Evolutionary conservation across 2,888 invertebrate species (phyloP).

Genomic region (Limnephilus lunatus): DNA sequence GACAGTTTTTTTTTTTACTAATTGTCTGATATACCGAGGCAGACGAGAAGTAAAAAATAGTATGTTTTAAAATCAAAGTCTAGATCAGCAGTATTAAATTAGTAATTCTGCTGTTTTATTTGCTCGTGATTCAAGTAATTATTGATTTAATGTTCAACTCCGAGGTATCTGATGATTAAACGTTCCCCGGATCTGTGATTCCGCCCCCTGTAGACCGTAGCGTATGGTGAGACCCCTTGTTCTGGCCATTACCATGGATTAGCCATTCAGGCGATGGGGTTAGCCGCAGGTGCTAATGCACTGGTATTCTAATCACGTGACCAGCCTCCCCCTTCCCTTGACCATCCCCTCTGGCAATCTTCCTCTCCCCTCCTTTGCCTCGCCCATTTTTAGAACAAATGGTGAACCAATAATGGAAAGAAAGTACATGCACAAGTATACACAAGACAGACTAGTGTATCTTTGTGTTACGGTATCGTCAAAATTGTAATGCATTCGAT

Average conservation of each 20-base stretch:
- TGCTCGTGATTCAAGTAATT: neutral
- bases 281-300: conserved; percentile 59
- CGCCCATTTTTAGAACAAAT: conserved; percentile 39
- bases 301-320: conserved; percentile 62
- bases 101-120: neutral
- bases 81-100: too few relatives aligned
- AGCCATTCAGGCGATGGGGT: conserved; percentile 33
- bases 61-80: too few relatives aligned
- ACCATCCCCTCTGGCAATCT: neutral
- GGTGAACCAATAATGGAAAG: conserved; percentile 30
- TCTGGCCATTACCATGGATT: conserved; percentile 46
- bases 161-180: neutral
- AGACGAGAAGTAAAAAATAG: too few relatives aligned
- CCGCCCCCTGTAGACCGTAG: neutral
- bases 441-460: neutral
- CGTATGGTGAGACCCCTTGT: neutral
- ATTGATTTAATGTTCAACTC: neutral
- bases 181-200: neutral
- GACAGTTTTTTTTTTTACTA: too few relatives aligned
- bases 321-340: neutral
- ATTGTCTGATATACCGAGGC: too few relatives aligned
- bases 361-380: neutral
- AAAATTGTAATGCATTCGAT: neutral
- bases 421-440: conserved; percentile 26
- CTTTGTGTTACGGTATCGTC: neutral